Percentiles rank a stretch among this genome's conserved stretches.
Conservation (phyloP, 2,888 invertebrate genomes). For the Agrilus biguttatus region DNA sequence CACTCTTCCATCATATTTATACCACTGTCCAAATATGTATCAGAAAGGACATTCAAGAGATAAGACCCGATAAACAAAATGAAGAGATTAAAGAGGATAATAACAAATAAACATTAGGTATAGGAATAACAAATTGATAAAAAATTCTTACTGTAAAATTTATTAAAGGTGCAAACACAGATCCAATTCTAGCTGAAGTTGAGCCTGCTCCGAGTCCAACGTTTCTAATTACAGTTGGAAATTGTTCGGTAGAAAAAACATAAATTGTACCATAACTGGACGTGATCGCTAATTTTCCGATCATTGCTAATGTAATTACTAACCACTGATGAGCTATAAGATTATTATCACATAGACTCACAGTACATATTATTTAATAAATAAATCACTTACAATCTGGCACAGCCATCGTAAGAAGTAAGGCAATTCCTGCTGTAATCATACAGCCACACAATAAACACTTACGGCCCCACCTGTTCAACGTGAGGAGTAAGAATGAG, state of each 20-base stretch:
- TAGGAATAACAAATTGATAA: background rate
- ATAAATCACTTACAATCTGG: constrained; percentile 33
- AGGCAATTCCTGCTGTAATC: constrained; percentile 44
- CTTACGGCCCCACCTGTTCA: constrained; percentile 58
- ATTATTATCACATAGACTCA: background rate
- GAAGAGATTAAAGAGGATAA: no score
- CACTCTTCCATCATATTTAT: no score
- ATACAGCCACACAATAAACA: constrained; percentile 53
- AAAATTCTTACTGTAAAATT: constrained; percentile 35
- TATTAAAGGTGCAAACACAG: constrained; percentile 45
- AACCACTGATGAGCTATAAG: constrained; percentile 32
- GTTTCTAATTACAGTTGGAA: constrained; percentile 56
- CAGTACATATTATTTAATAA: background rate
- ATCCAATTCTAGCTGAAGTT: constrained; percentile 46
- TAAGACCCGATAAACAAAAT: no score
- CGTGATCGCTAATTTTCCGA: constrained; percentile 58
- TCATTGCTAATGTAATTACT: constrained; percentile 46
- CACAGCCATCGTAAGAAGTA: constrained; percentile 42
- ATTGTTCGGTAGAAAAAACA: constrained; percentile 60
- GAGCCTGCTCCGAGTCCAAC: constrained; percentile 49
- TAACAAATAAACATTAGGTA: no score
- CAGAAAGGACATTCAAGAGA: no score
- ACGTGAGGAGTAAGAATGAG: constrained; percentile 44
- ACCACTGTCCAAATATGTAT: no score
- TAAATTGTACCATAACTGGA: constrained; percentile 61